Percentiles rank a stretch among this genome's conserved stretches.
phyloP scores from a whole-genome alignment of 1,140 invertebrate species.

The Pantala flavescens region DNA sequence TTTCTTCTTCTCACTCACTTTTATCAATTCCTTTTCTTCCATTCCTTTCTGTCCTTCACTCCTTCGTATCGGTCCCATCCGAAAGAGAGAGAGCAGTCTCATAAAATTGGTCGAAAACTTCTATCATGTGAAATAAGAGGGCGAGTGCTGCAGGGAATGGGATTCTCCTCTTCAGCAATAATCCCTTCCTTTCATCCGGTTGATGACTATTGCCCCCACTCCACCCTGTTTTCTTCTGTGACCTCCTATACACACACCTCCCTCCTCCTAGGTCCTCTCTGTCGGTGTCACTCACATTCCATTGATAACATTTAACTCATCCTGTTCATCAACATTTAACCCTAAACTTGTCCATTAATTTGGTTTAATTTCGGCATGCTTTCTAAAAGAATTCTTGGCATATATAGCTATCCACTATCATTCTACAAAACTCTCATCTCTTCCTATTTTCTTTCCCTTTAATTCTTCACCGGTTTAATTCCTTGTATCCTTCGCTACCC shows the following conservation, averaged over 20 bases:
- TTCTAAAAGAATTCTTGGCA: too few species aligned
- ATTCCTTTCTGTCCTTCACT: background rate
- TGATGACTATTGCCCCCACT: background rate
- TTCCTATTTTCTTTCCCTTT: too few species aligned
- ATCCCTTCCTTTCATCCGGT: background rate
- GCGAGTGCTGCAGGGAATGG: background rate
- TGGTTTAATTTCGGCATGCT: too few species aligned
- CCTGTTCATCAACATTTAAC: too few species aligned
- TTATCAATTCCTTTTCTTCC: background rate
- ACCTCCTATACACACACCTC: background rate
- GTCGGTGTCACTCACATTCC: background rate
- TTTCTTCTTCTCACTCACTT: too few species aligned
- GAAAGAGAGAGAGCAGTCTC: background rate
- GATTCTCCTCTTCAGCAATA: background rate
- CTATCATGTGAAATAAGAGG: background rate
- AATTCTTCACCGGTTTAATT: too few species aligned
- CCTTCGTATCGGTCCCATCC: background rate
- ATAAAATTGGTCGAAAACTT: constrained; percentile 3
- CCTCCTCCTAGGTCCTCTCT: background rate
- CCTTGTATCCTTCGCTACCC: too few species aligned
- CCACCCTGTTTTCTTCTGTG: background rate
- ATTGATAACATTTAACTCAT: too few species aligned
- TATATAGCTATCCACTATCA: too few species aligned
- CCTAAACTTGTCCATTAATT: too few species aligned
- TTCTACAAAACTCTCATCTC: too few species aligned